Evolutionary conservation across 2,113 vertebrate species (phyloP).

Genomic region (Anolis sagrei): DNA sequence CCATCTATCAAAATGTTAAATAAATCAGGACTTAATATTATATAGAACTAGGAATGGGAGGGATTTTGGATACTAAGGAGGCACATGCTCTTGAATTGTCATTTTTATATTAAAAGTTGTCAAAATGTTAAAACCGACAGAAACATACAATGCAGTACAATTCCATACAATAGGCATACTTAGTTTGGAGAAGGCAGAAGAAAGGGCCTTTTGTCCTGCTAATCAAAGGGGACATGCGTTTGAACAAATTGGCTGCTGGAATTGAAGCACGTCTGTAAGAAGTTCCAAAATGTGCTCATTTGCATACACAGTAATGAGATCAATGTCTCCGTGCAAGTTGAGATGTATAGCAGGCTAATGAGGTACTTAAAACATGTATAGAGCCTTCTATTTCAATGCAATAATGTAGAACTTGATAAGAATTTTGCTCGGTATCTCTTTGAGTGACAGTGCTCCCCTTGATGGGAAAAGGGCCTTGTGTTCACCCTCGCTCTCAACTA

Average conservation of each 20-base stretch:
- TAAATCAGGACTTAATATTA: background rate
- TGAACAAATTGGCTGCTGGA: slow-evolving; percentile 60
- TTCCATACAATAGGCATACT: background rate
- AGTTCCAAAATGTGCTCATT: slow-evolving; percentile 60
- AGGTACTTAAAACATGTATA: slow-evolving; percentile 67
- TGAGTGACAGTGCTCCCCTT: slow-evolving; percentile 65
- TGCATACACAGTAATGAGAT: slow-evolving; percentile 63
- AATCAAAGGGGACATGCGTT: slow-evolving; percentile 51
- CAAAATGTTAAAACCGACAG: background rate
- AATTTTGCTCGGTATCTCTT: slow-evolving; percentile 72
- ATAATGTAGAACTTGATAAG: slow-evolving; percentile 67
- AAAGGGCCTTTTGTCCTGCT: slow-evolving; percentile 22
- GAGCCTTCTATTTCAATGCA: slow-evolving; percentile 65
- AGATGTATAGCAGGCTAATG: slow-evolving; percentile 72
- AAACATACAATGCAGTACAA: background rate
- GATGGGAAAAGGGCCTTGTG: slow-evolving; percentile 59
- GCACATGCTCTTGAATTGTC: background rate
- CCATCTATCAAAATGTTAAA: background rate
- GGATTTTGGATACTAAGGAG: background rate
- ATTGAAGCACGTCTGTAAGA: slow-evolving; percentile 58
- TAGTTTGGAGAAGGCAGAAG: background rate
- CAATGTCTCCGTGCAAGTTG: slow-evolving; percentile 67
- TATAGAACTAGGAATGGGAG: background rate
- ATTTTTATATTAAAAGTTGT: background rate
- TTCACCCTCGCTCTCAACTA: slow-evolving; percentile 66